phyloP scores from a whole-genome alignment of 2,797 vertebrate genomes.

The Amphiprion clarkii region DNA sequence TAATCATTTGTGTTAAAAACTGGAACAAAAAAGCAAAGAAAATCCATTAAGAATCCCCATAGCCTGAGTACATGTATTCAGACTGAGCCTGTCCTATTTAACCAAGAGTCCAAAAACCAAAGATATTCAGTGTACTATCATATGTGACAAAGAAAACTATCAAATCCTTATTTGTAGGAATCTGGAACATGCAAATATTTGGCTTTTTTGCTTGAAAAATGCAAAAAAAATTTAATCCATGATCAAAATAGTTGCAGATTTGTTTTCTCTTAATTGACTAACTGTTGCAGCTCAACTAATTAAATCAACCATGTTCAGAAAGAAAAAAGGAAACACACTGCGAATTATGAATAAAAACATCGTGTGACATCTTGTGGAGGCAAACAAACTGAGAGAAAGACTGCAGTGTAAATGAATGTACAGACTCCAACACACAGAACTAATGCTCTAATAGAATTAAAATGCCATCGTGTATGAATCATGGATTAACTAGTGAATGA shows the following conservation, averaged over 20 bases:
- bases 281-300: too few relatives aligned
- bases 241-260: background rate
- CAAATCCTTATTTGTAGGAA: background rate
- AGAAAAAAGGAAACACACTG: background rate
- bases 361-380: background rate
- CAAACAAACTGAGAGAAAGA: background rate
- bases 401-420: slow-evolving; percentile 3
- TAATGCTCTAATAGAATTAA: background rate
- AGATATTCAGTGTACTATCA: background rate
- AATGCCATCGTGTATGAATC: slow-evolving; percentile 32
- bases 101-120: background rate
- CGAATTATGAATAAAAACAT: slow-evolving; percentile 12
- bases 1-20: slow-evolving; percentile 9
- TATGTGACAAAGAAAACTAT: background rate
- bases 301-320: background rate
- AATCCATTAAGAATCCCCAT: background rate
- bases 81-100: background rate
- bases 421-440: background rate
- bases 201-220: background rate
- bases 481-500: slow-evolving; percentile 16
- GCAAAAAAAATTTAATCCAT: background rate
- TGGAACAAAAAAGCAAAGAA: background rate
- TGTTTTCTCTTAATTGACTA: too few relatives aligned
- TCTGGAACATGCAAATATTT: background rate
- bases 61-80: background rate